phyloP scores from a whole-genome alignment of 2,113 vertebrate genomes.

The Percopsis transmontana region DNA sequence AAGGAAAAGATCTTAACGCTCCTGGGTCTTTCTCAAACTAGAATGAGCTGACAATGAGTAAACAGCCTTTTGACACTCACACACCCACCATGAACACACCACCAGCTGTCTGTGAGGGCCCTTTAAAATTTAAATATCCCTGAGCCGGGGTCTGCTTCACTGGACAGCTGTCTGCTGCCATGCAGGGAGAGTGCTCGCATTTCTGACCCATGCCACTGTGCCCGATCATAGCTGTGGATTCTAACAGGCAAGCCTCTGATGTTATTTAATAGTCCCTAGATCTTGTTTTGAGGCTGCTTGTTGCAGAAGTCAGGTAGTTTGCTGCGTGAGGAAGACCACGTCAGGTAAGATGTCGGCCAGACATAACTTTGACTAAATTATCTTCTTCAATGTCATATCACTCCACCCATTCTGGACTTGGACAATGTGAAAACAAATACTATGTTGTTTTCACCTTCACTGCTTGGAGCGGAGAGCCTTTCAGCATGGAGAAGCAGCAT shows the following conservation, averaged over 20 bases:
- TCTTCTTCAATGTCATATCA: no score
- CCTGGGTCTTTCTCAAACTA: neutral
- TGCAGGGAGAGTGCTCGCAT: conserved; percentile 13
- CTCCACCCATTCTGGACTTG: no score
- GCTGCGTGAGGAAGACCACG: no score
- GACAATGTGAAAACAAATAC: no score
- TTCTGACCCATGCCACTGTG: neutral
- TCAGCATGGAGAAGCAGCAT: neutral
- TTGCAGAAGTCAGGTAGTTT: no score
- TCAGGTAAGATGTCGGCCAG: no score
- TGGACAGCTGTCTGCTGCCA: conserved; percentile 69
- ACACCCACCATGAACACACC: conserved; percentile 23
- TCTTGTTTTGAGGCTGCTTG: no score
- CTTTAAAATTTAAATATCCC: conserved; percentile 86
- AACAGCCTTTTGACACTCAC: conserved; percentile 11
- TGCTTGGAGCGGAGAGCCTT: no score
- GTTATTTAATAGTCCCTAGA: no score
- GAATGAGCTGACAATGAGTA: conserved; percentile 3
- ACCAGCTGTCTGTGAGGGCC: conserved; percentile 68
- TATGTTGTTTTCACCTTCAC: no score
- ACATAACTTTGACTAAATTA: no score
- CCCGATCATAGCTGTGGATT: conserved; percentile 9
- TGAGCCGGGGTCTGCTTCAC: conserved; percentile 35
- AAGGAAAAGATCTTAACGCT: neutral
- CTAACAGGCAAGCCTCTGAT: neutral